Evolutionary conservation across 1,140 invertebrate genomes (phyloP).

Genomic region (Cydia amplana): DNA sequence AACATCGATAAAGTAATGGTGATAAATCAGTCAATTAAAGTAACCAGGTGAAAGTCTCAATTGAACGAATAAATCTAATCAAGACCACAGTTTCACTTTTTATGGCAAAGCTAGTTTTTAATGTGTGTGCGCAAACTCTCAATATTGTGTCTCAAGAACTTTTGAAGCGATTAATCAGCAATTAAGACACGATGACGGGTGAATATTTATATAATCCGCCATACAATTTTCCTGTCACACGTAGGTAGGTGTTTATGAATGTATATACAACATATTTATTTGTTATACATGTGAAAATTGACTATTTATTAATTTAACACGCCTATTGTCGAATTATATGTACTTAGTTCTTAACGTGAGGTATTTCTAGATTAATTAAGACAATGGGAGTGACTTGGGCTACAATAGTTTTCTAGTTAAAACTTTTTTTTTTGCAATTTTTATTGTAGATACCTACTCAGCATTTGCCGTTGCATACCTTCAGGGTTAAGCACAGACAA

Average conservation of each 20-base stretch:
- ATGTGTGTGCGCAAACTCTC: neutral
- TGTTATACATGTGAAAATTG: too few species aligned
- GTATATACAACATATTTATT: too few species aligned
- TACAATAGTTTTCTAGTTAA: too few species aligned
- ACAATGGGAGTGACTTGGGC: too few species aligned
- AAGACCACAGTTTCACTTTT: conserved; percentile 16
- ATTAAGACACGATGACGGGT: neutral
- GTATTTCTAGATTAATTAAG: too few species aligned
- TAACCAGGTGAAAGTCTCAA: conserved; percentile 18
- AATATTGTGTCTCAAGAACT: neutral
- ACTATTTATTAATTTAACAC: too few species aligned
- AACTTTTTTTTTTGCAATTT: too few species aligned
- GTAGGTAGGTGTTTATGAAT: too few species aligned
- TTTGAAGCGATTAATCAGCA: neutral
- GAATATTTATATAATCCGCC: neutral
- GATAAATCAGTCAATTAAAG: conserved; percentile 19
- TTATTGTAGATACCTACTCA: too few species aligned
- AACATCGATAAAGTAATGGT: conserved; percentile 10
- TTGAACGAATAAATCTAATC: conserved; percentile 19
- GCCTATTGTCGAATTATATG: too few species aligned
- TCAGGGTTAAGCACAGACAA: neutral
- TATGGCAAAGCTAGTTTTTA: conserved; percentile 8
- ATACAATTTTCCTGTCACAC: neutral
- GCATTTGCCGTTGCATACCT: neutral
- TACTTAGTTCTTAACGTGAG: too few species aligned